Percentiles rank a stretch among this genome's conserved stretches.
phyloP scores from a whole-genome alignment of 2,113 vertebrate species.

The Crotophaga sulcirostris region DNA sequence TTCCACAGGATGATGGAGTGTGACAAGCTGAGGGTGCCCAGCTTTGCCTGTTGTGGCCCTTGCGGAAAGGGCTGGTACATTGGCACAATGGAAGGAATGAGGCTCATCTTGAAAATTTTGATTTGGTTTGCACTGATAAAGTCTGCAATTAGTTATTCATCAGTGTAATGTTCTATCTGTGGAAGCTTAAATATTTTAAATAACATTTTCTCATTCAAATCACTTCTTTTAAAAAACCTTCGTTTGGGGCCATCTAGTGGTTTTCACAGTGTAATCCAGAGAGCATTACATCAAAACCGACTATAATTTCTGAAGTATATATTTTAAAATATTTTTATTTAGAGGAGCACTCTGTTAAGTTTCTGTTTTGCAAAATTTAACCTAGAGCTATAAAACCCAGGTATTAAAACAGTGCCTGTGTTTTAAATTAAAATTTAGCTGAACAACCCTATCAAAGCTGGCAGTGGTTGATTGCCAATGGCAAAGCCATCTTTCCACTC shows the following conservation, averaged over 20 bases:
- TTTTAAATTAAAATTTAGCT: not conserved
- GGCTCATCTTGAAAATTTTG: not conserved
- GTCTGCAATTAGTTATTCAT: not conserved
- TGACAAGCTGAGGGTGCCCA: not conserved
- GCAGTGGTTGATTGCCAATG: not conserved
- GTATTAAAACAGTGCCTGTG: not conserved
- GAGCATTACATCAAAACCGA: not conserved
- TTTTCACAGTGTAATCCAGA: not conserved
- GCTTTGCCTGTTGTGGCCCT: rapidly evolving
- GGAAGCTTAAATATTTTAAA: not conserved
- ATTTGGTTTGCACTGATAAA: not conserved
- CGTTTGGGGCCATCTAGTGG: not conserved
- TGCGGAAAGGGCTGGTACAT: rapidly evolving
- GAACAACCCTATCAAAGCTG: not conserved
- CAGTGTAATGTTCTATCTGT: not conserved
- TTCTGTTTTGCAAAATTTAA: not conserved
- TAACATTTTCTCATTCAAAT: rapidly evolving
- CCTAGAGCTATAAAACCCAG: not conserved
- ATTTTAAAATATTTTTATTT: not conserved
- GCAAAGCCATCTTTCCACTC: not conserved
- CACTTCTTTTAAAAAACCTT: not conserved
- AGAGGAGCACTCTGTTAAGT: not conserved
- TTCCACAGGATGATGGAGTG: not conserved
- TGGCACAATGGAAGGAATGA: not conserved
- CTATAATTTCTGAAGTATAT: not conserved